Conservation (phyloP, 2,797 vertebrate genomes). For the Mormyrops attenuatus region DNA sequence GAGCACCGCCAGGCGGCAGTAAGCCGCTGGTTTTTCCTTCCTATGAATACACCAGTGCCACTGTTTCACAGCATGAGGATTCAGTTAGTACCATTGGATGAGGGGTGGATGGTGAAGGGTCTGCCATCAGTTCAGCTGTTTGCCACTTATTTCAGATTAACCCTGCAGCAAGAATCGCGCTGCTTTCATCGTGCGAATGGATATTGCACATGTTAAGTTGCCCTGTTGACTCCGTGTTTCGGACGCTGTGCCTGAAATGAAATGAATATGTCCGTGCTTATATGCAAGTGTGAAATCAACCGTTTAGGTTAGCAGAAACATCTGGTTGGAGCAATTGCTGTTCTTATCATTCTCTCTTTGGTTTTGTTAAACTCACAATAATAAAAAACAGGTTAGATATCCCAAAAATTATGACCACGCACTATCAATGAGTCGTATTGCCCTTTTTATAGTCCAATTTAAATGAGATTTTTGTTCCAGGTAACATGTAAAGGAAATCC, state of each 20-base stretch:
- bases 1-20: not conserved
- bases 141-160: not conserved
- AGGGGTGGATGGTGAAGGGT: not conserved
- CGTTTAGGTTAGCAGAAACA: not conserved
- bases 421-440: not conserved
- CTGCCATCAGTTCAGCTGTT: not conserved
- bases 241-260: not conserved
- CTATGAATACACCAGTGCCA: not conserved
- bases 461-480: not conserved
- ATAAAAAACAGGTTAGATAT: not conserved
- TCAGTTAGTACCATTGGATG: not conserved
- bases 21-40: not conserved
- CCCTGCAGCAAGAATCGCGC: not conserved
- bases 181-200: not conserved
- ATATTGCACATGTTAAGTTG: not conserved
- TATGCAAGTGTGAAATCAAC: not conserved
- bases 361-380: not conserved
- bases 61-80: not conserved
- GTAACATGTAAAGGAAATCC: not conserved
- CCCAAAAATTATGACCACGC: not conserved
- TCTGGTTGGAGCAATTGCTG: not conserved
- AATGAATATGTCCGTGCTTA: too few relatives aligned
- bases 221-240: not conserved
- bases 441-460: not conserved
- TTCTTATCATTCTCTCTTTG: not conserved